Evolutionary conservation across 2,797 vertebrate genomes (phyloP), one percentile per base, ranked within the genome.

Genomic region (Esox masquinongy): DNA sequence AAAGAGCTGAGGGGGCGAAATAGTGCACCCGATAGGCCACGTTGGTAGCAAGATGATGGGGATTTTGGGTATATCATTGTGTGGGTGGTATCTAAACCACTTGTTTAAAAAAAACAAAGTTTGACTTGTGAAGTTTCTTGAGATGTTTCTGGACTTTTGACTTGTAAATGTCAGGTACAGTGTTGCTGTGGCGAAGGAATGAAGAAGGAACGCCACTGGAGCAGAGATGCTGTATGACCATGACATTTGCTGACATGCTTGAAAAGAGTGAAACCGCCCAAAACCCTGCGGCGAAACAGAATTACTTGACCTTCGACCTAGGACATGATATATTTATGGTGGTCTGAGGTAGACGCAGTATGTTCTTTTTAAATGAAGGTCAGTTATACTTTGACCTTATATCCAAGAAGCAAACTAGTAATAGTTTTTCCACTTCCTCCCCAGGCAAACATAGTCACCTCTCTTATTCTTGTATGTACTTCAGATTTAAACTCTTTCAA

Each of bases 181-280:
- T 74, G 51, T 36, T 24, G 39, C 43, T 22, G 47, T 67, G 43
- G 47, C 15, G 17, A 39, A 17, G 26, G 53, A 0, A 50, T 56
- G 86, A 86, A 73, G 79, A 51, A 7, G n/a, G 34, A 68, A 68
- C 1, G 63, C 74, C 50, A 4, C 7, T 74, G 17, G 70, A 31
- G 8, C 19, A 15, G 29, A n/a, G n/a, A 29, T 29, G 76, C 83
- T 84, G 63, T 53, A 66, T 80, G 75, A 82, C 69, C 70, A 81
- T 85, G 90, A 85, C 87, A 87, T 90, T 90, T 90, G 84, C 87
- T 89, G 89, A 89, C 85, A 89, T 49, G 34, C 73, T 1, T 43
- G 29, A 15, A 76, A 43, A 16, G 75, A 80, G 67, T 70, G 53
- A 83, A 80, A 77, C 76, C 79, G 76, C 71, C 74, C 12, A 73